Base-by-base conservation (phyloP, 2,113 vertebrate species). In the Romanogobio albipinnatus region DNA sequence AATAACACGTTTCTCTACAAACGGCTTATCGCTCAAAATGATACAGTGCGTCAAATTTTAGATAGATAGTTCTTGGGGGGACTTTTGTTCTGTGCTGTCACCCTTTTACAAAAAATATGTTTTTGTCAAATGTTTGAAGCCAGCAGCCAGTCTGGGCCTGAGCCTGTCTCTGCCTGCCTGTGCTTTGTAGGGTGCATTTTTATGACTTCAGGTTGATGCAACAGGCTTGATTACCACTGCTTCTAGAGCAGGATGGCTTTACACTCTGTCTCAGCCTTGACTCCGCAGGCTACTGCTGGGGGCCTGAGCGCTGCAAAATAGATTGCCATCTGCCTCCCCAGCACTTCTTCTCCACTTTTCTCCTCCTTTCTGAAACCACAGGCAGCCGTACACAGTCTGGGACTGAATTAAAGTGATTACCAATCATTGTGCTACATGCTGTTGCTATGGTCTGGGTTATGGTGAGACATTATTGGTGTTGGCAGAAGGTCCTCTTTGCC, bases 101-200 rank as follows among this genome's bases (percentile, higher is more conserved):
- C 79, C 33, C n/a, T 49, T 3, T 4, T 39, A 26, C 36, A 76
- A 49, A 5, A 36, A 77, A 24, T 15, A 79, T 7, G 53, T 70
- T 84, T 79, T 5, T 9, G 15, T 22, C 43, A 80, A 53, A 61
- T 84, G 39, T 53, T 75, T 59, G 29, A 64, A 76, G 15, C 13
- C 71, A 66, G 71, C 33, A 79, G 49, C 51, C 51, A 71, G 71
- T 76, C 39, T 33, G 76, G 9, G 53, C 80, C 59, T 8, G 70
- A 70, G 75, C 73, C 45, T 84, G 89, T 85, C 78, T 62, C 36
- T 70, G 64, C 88, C 81, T 89, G 90, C 68, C 81, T 85, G 80
- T 61, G 78, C 84, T 43, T 78, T 45, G 82, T 53, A 36, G 82
- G 85, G 84, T 17, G 61, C 53, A 71, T 76, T 87, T 92, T 87